Evolutionary conservation across 2,888 invertebrate species (phyloP).

Genomic region (Tetranychus truncatus): DNA sequence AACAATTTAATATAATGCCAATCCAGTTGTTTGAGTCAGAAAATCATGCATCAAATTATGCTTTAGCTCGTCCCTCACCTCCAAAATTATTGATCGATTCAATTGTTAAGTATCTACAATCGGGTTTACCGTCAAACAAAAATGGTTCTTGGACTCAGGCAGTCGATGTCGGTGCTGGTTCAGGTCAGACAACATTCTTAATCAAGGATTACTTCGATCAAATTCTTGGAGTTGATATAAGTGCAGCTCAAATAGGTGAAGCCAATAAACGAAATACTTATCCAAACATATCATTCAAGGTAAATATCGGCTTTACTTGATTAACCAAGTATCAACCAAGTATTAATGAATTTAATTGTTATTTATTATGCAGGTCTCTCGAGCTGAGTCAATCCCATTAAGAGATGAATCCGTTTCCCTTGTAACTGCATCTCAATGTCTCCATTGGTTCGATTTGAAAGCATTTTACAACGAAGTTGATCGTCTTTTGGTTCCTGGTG

Average conservation of each 20-base stretch:
- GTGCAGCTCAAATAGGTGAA: slow-evolving; percentile 33
- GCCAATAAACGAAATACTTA: slow-evolving; percentile 30
- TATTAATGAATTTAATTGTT: not conserved
- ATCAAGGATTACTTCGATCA: slow-evolving; percentile 34
- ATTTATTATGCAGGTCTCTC: slow-evolving; percentile 28
- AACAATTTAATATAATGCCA: not conserved
- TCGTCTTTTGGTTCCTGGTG: slow-evolving; percentile 34
- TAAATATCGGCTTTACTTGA: slow-evolving; percentile 16
- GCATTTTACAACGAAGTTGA: slow-evolving; percentile 35
- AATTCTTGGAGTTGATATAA: slow-evolving; percentile 36
- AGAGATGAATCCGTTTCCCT: slow-evolving; percentile 31
- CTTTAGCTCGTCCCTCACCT: slow-evolving; percentile 16
- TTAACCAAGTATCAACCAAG: too few species aligned
- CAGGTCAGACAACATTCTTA: slow-evolving; percentile 36
- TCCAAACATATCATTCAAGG: slow-evolving; percentile 26
- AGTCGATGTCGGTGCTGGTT: slow-evolving; percentile 38
- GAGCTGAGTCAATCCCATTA: slow-evolving; percentile 33
- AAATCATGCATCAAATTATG: slow-evolving; percentile 21
- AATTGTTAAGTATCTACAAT: slow-evolving; percentile 16
- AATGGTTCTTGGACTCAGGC: slow-evolving; percentile 29
- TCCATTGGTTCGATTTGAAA: slow-evolving; percentile 36
- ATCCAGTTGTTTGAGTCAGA: slow-evolving; percentile 13
- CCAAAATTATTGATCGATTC: slow-evolving; percentile 15
- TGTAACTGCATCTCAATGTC: slow-evolving; percentile 34
- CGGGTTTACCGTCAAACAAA: slow-evolving; percentile 19